These are phyloP conservation scores for Hemibagrus guttatus DNA, from an alignment of 2,797 vertebrate genomes.

Conservation along the genomic window DNA sequence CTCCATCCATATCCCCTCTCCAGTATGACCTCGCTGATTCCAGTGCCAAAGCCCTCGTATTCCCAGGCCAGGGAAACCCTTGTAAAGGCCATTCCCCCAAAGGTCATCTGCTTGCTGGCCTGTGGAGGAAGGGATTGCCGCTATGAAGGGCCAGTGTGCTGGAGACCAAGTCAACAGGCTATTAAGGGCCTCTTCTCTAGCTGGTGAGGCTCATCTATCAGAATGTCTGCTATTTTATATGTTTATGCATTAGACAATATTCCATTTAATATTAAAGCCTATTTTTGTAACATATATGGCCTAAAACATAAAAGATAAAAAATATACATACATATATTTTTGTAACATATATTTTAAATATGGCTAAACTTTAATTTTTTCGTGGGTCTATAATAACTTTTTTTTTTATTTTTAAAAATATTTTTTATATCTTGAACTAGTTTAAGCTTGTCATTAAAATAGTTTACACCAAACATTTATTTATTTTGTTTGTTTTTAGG, in stretches of 20 bases:
- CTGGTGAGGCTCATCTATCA: conserved; percentile 69
- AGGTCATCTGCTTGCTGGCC: conserved; percentile 78
- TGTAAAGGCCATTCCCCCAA: conserved; percentile 77
- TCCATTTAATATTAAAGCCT: background rate
- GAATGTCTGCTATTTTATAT: background rate
- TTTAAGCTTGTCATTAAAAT: background rate
- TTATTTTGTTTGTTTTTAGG: conserved; percentile 61
- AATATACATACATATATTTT: no score
- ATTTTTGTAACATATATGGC: background rate
- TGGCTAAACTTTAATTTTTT: no score
- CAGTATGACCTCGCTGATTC: conserved; percentile 62
- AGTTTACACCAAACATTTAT: background rate
- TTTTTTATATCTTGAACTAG: background rate
- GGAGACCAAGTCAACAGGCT: conserved; percentile 77
- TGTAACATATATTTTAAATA: background rate
- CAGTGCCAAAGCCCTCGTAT: conserved; percentile 76
- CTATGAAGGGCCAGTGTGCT: conserved; percentile 79
- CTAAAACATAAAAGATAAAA: no score
- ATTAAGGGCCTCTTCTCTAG: conserved; percentile 80
- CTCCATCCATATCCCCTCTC: background rate
- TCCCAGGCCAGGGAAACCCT: conserved; percentile 81
- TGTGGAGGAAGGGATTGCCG: conserved; percentile 81
- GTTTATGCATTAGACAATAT: background rate
- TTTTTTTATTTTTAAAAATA: background rate
- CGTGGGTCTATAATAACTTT: background rate